phyloP scores from a whole-genome alignment of 2,888 invertebrate species.

The Cephus spinipes region DNA sequence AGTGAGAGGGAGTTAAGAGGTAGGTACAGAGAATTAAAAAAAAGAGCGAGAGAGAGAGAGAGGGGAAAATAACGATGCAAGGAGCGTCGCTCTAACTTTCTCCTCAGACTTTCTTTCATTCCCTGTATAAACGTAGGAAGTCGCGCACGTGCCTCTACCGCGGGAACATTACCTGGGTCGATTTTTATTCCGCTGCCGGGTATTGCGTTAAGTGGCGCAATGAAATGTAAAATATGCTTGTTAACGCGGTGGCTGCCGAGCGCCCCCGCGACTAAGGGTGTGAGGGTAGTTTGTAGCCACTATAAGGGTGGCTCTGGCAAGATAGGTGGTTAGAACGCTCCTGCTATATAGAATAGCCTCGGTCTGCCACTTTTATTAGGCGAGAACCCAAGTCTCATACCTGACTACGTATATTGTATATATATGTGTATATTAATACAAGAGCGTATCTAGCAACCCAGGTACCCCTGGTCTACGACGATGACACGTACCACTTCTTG shows the following conservation, averaged over 20 bases:
- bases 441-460: not conserved
- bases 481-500: not conserved
- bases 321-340: conserved; percentile 1
- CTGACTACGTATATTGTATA: not conserved
- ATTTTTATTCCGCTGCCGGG: conserved; percentile 49
- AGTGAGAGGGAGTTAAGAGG: not conserved
- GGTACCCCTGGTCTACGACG: not conserved
- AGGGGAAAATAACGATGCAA: not conserved
- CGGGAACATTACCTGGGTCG: conserved; percentile 20
- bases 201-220: conserved; percentile 59
- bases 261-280: not conserved
- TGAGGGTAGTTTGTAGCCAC: conserved; percentile 8
- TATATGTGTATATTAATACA: not conserved
- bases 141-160: not conserved
- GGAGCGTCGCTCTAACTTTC: not conserved
- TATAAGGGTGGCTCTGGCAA: conserved; percentile 4
- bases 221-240: conserved; percentile 64
- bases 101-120: not conserved
- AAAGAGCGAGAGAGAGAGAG: no score
- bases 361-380: conserved; percentile 11
- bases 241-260: conserved; percentile 43
- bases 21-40: not conserved
- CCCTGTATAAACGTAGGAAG: not conserved
- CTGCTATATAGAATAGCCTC: conserved; percentile 6
- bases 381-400: conserved; percentile 5